These are phyloP conservation scores for Zonitis immaculata DNA, from an alignment of 2,888 invertebrate genomes.

Conservation along the genomic window DNA sequence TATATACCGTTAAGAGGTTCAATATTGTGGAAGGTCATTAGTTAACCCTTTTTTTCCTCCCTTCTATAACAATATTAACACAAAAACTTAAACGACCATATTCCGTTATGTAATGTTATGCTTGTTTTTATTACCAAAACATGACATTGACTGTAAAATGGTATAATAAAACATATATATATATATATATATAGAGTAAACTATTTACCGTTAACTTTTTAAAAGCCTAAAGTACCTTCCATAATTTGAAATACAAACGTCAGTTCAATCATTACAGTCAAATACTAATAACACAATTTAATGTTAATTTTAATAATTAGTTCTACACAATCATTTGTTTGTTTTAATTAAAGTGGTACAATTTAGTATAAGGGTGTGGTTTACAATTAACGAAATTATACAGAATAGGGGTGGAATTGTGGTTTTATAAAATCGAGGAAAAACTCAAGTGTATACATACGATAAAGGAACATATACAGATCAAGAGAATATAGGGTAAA, in stretches of 20 bases:
- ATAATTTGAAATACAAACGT: conserved; percentile 18
- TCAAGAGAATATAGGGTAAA: no score
- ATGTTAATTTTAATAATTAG: no score
- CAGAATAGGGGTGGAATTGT: no score
- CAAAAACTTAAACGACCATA: conserved; percentile 24
- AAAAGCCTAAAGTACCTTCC: conserved; percentile 11
- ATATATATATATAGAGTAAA: conserved; percentile 35
- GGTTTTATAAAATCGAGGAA: no score
- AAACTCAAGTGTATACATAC: no score
- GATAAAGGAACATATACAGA: no score
- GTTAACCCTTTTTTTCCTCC: conserved; percentile 32
- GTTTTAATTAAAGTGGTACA: background rate
- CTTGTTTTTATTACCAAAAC: conserved; percentile 47
- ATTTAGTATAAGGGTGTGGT: no score
- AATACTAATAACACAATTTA: no score
- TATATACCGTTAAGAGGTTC: conserved; percentile 31
- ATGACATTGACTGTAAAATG: conserved; percentile 42
- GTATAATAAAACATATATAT: conserved; percentile 46
- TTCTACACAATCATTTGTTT: no score
- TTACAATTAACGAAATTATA: no score
- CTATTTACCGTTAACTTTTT: conserved; percentile 40
- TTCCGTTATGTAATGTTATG: conserved; percentile 45
- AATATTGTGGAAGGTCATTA: conserved; percentile 36
- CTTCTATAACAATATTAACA: no score
- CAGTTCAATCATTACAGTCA: conserved; percentile 19